Evolutionary conservation across 2,797 vertebrate genomes (phyloP).

Genomic region (Peromyscus nudipes): DNA sequence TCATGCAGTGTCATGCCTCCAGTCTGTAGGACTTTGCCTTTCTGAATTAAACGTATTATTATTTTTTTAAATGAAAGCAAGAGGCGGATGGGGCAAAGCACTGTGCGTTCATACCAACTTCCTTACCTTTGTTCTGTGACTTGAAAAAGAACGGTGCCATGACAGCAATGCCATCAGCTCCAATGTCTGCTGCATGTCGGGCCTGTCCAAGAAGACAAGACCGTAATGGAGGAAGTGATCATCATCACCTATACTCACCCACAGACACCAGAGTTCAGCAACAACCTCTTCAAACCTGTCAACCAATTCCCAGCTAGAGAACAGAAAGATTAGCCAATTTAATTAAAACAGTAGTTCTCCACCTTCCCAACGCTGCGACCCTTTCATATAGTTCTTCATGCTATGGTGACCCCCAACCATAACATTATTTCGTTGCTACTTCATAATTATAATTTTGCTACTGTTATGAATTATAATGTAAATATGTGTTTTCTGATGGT

Average conservation of each 20-base stretch:
- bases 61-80: not conserved
- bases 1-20: not conserved
- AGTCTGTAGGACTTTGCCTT: not conserved
- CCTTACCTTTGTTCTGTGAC: conserved; percentile 91
- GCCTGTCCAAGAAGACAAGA: conserved; percentile 89
- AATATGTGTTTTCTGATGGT: not conserved
- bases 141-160: conserved; percentile 95
- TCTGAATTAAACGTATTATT: not conserved
- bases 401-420: not conserved
- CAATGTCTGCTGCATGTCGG: conserved; percentile 91
- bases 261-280: not conserved
- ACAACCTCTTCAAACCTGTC: not conserved
- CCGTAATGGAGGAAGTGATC: not conserved
- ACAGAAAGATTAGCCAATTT: not conserved
- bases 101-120: not conserved
- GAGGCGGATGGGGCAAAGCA: not conserved
- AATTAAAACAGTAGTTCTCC: not conserved
- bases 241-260: not conserved
- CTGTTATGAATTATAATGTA: not conserved
- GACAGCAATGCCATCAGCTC: conserved; percentile 93
- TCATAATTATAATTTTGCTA: not conserved
- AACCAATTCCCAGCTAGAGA: not conserved
- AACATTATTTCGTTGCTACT: not conserved
- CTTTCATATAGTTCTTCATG: not conserved
- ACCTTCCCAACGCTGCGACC: not conserved